Base-by-base conservation (phyloP, 1,140 invertebrate genomes). In the Phthorimaea operculella region DNA sequence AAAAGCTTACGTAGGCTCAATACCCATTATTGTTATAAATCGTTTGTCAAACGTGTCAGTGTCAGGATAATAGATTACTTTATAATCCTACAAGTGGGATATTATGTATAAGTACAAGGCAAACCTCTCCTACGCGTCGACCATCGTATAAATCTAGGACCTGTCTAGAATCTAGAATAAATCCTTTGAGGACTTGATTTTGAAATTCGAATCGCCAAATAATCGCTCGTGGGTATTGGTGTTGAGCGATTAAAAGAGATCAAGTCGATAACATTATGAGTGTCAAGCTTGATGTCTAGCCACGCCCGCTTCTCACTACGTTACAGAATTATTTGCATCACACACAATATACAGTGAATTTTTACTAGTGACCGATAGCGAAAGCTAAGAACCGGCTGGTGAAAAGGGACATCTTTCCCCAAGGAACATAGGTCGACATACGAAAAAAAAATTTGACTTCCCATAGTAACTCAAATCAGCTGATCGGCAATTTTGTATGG, bases 121-220 rank as follows among this genome's bases (percentile, higher is more conserved):
- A 64, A 78, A 76, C 79, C 16, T 69, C 77, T 76, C 79, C 79
- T 71, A 83, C 79, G 72, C 78, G 60, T 48, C 66, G 62, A 63
- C 63, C 70, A 70, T 73, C 69, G 66, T 83, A 47, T 28, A 83
- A 79, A 81, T 83, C 76, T 74, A 70, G 64, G 65, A 67, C 68
- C 69, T 63, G 77, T 72, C 77, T 79, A 75, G 74, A 74, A 12
- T 49, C 75, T 79, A 75, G 74, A 74, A 12, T 49, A 73, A 66
- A 50, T 55, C 55, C 62, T 60, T 66, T 58, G 59, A 52, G 57
- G 44, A 63, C 56, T 60, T 54, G 63, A 62, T 62, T 51, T 45
- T 44, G 42, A 66, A 64, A 68, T 63, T 55, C 55, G 55, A 64
- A 66, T 51, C 69, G 66, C 70, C 70, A 66, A 72, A 71, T 70